phyloP scores from a whole-genome alignment of 2,797 vertebrate genomes.

The Helarctos malayanus region DNA sequence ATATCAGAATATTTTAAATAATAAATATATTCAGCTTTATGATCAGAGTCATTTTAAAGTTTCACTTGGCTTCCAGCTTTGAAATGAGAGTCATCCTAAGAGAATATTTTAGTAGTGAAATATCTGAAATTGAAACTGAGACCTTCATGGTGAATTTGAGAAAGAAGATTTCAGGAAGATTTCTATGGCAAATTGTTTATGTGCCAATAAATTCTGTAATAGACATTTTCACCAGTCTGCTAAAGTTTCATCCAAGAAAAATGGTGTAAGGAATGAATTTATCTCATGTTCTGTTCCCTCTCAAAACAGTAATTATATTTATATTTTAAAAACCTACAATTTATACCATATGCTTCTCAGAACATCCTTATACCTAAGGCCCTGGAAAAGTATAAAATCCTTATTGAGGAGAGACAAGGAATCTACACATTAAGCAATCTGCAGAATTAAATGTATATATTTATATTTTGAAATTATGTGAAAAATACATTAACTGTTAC shows the following conservation, averaged over 20 bases:
- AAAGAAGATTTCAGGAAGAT: conserved; percentile 54
- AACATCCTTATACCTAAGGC: neutral
- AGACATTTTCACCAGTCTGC: conserved; percentile 52
- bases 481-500: neutral
- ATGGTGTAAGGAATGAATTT: conserved; percentile 56
- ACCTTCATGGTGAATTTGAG: conserved; percentile 65
- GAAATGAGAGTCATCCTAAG: conserved; percentile 50
- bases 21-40: conserved; percentile 51
- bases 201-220: conserved; percentile 63
- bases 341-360: neutral
- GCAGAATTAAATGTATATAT: conserved; percentile 27
- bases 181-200: conserved; percentile 66
- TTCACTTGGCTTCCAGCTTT: conserved; percentile 35
- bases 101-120: conserved; percentile 54
- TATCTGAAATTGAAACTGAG: conserved; percentile 64
- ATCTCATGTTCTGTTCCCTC: conserved; percentile 31
- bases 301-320: conserved; percentile 31
- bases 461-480: neutral
- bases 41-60: conserved; percentile 49
- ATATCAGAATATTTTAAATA: conserved; percentile 53
- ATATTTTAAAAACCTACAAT: neutral
- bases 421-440: neutral
- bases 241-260: conserved; percentile 52
- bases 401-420: neutral
- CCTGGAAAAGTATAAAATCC: neutral